Base-by-base conservation (phyloP, 2,113 vertebrate genomes). In the Trogon melanurus region DNA sequence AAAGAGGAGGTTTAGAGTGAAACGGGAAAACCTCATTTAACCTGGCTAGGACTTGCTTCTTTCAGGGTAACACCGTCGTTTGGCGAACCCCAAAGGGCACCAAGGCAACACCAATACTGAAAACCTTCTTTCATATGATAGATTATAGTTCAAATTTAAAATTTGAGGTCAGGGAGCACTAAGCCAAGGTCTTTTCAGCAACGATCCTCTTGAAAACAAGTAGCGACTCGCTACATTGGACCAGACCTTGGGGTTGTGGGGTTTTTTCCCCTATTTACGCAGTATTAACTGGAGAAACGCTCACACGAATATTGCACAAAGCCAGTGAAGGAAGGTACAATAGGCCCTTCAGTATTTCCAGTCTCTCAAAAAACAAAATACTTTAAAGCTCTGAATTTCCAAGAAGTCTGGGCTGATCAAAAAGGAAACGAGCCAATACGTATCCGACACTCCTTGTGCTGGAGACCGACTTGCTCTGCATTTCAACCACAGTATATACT, bases 341-440 rank as follows among this genome's bases (percentile, higher is more conserved):
- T 11, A 84, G 8, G 4, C 6, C 15, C 11, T 57, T 73, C 6
- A 58, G 27, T 54, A 60, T 32, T 89, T 79, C 26, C 14, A 71
- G 30, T 20, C 58, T 36, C 71, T 60, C 56, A 44, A 75, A 82
- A 90, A 94, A 26, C 3, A n/a, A 79, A 92, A 72, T n/a, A 38
- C 44, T 76, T 83, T 25, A 32, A 65, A 85, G 32, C 27, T 92
- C 66, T 71, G 66, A 21, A 74, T 93, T 90, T 88, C 57, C 38
- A 60, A 79, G 58, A 6, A 4, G 51, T 81, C 48, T 69, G 66
- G 26, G 71, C 34, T 48, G 69, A 65, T 36, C 64, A 80, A 56
- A 53, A 90, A 32, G 15, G 23, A n/a, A 64, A 26, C 7, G 6
- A 88, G 26, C 54, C 74, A 79, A 74, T 5, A 67, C 2, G 10